Conservation (phyloP, 1,140 invertebrate genomes). For the Solenopsis invicta region DNA sequence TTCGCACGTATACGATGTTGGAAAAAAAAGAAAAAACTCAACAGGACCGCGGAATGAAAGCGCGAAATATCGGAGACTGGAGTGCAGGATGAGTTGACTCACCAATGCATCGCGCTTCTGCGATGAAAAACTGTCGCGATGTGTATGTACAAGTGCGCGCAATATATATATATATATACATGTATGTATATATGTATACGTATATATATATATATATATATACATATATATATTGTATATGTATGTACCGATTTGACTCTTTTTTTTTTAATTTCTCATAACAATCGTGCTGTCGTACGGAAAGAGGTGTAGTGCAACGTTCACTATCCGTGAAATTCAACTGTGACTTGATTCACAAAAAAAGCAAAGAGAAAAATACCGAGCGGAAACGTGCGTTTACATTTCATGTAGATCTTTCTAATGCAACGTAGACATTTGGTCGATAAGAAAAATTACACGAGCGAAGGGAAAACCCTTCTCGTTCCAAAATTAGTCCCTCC, state of each 20-base stretch:
- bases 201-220: not conserved
- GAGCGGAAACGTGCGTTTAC: not conserved
- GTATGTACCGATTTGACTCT: not conserved
- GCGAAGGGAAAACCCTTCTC: not conserved
- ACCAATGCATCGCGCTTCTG: conserved; percentile 35
- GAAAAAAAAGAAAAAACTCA: conserved; percentile 5
- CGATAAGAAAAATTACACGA: not conserved
- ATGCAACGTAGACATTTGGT: not conserved
- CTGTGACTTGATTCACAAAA: not conserved
- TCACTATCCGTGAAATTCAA: conserved; percentile 17
- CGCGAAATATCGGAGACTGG: conserved; percentile 35
- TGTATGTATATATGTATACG: not conserved
- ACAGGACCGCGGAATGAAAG: conserved; percentile 25
- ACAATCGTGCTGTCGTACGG: conserved; percentile 6
- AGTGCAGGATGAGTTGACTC: conserved; percentile 33
- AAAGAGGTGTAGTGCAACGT: not conserved
- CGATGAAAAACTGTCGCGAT: conserved; percentile 52
- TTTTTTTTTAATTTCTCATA: conserved; percentile 50
- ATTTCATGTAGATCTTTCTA: conserved; percentile 14
- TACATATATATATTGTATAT: not conserved
- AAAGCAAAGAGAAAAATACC: not conserved
- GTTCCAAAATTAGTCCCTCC: not conserved
- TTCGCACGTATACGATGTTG: conserved; percentile 17
- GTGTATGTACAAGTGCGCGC: conserved; percentile 18
- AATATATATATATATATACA: not conserved